Base-by-base conservation (phyloP, 2,888 invertebrate species). In the Leptodirus hochenwartii region DNA sequence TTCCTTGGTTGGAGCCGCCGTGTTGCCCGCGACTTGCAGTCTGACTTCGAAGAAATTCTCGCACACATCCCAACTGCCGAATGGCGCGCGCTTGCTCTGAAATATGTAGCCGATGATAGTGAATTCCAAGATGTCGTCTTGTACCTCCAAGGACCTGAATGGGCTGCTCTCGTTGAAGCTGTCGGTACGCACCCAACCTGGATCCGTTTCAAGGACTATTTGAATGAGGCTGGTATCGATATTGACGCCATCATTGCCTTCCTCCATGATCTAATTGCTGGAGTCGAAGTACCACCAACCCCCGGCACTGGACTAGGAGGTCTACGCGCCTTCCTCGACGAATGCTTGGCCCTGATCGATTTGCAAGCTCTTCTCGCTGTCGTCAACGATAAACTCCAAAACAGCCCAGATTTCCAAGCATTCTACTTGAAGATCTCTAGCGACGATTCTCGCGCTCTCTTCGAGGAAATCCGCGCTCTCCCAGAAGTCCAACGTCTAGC, bases 61-160 rank as follows among this genome's bases (percentile, higher is more conserved):
- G 34, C 32, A 5, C 30, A 45, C 5, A 38, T 47, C 24, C 46
- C 47, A 2, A 20, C 37, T 17, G 41, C 41, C 5, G 37, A 42
- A 15, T 35, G 46, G 13, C 35, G 36, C 25, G 41, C 31, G 9
- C 39, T 47, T 11, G 37, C 38, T 12, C 32, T 39, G 6, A 35
- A 38, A n/a, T 41, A 47, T 32, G 15, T 38, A 3, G 33, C 34
- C 5, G 41, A 25, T 29, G 45, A 46, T 29, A 35, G 35, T 5
- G 44, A 44, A 38, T 36, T 45, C 16, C 35, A 39, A 17, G 29
- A 33, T 20, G 40, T 41, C 17, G 33, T 47, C 2, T 22, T 14
- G 2, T 47, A 45, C 34, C 32, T 47, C 16, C 42, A 45, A 41
- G 39, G 44, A 22, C 20, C 29, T 4, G 44, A 44, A 34, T 47